phyloP scores from a whole-genome alignment of 2,888 invertebrate species.

The Uloborus plumipes region DNA sequence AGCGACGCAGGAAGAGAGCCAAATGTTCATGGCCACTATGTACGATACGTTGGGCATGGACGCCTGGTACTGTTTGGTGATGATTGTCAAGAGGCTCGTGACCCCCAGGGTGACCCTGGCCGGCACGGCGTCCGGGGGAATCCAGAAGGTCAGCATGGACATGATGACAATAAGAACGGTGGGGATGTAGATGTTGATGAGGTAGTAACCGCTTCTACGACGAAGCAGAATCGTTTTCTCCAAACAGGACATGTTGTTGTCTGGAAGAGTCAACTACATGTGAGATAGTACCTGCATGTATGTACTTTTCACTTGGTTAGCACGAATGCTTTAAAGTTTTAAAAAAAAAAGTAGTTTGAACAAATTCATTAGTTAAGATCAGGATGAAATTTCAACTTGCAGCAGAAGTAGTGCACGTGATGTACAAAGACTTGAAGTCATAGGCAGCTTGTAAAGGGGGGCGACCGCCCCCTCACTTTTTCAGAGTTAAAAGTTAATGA shows the following conservation, averaged over 20 bases:
- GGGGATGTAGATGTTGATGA: conserved; percentile 63
- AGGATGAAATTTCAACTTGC: no score
- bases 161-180: conserved; percentile 63
- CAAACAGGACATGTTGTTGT: conserved; percentile 25
- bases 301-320: neutral
- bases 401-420: no score
- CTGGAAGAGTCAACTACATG: neutral
- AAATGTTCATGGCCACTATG: conserved; percentile 68
- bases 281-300: neutral
- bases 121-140: conserved; percentile 62
- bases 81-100: conserved; percentile 82
- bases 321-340: no score
- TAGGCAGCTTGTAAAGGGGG: no score
- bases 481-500: no score
- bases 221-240: conserved; percentile 18
- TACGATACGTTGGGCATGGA: conserved; percentile 68
- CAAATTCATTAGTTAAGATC: no score
- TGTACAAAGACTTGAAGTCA: no score
- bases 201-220: conserved; percentile 53
- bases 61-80: conserved; percentile 64
- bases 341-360: no score
- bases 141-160: conserved; percentile 66
- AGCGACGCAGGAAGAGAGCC: conserved; percentile 67
- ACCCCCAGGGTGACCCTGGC: conserved; percentile 75
- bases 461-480: no score